These are phyloP conservation scores for Sycophila sp. DNA, from an alignment of 1,140 invertebrate species.

Conservation along the genomic window DNA sequence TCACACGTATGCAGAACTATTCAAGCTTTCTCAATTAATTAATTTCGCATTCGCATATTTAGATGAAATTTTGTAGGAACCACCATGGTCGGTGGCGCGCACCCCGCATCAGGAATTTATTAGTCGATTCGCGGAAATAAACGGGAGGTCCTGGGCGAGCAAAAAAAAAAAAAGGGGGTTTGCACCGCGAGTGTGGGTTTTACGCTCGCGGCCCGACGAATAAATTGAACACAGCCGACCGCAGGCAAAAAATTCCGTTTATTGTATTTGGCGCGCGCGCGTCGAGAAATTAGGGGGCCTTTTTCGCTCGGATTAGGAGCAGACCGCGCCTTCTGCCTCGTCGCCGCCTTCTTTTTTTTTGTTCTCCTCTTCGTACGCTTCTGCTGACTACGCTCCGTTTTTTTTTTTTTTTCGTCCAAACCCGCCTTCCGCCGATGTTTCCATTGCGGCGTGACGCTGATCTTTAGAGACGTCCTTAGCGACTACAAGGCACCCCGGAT, in stretches of 20 bases:
- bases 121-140: constrained; percentile 50
- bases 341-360: background rate
- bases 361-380: background rate
- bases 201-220: too few species aligned
- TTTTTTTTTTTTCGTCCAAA: background rate
- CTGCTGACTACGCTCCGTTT: background rate
- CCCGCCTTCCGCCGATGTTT: background rate
- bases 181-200: background rate
- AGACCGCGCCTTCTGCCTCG: background rate
- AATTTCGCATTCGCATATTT: too few species aligned
- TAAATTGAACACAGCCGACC: background rate
- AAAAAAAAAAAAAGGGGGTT: background rate
- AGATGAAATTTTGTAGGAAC: too few species aligned
- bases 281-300: background rate
- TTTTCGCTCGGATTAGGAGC: background rate
- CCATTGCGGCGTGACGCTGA: background rate
- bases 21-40: background rate
- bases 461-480: background rate
- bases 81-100: background rate
- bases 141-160: too few species aligned
- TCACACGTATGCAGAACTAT: too few species aligned
- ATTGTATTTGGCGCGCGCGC: background rate
- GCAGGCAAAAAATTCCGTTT: constrained; percentile 22
- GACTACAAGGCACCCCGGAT: too few species aligned
- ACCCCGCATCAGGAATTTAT: constrained; percentile 42